phyloP scores from a whole-genome alignment of 2,797 vertebrate species.

The Phaenicophaeus curvirostris region DNA sequence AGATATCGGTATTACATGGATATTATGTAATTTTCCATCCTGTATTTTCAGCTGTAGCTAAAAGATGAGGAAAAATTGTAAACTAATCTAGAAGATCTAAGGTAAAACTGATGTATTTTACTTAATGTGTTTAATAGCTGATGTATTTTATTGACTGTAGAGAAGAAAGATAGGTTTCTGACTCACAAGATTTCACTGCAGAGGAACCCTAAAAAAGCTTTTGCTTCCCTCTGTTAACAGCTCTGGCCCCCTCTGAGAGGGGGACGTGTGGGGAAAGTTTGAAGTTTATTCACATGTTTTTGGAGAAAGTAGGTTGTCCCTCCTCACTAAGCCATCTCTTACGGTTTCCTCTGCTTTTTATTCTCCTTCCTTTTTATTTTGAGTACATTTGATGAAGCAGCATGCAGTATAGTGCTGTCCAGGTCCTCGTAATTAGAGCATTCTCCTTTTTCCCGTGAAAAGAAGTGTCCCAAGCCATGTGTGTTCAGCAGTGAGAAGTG shows the following conservation, averaged over 20 bases:
- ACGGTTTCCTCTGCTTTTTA: accelerated
- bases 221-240: background rate
- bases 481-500: too few relatives aligned
- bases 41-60: background rate
- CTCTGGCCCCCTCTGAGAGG: background rate
- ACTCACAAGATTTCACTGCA: background rate
- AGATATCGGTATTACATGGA: too few relatives aligned
- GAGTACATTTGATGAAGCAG: too few relatives aligned
- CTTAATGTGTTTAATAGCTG: too few relatives aligned
- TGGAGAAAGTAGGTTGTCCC: background rate
- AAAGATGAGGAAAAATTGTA: background rate
- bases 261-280: too few relatives aligned
- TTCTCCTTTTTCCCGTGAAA: too few relatives aligned
- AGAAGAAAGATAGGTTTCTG: background rate
- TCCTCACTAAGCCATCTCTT: background rate
- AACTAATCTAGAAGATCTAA: background rate
- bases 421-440: too few relatives aligned
- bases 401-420: too few relatives aligned
- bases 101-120: background rate
- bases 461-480: too few relatives aligned
- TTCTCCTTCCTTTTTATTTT: too few relatives aligned
- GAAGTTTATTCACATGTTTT: background rate
- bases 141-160: background rate
- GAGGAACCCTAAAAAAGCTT: background rate
- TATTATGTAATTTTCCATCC: background rate